Evolutionary conservation across 23 tunicate genomes (phyloP).

Genomic region (Trididemnum clinides): DNA sequence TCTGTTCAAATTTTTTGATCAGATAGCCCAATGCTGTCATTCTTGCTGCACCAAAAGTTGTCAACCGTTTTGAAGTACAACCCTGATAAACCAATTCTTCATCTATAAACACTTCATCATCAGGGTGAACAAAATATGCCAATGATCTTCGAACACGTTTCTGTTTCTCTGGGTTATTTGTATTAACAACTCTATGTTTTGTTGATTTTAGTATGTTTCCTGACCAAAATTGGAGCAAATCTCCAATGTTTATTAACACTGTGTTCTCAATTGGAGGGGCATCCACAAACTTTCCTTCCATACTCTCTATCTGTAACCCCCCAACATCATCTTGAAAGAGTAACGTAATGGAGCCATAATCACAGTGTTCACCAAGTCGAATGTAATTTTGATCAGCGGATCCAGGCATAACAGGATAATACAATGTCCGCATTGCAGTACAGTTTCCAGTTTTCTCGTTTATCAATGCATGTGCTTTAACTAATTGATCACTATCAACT

Average conservation of each 20-base stretch:
- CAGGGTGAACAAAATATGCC: slow-evolving; percentile 57
- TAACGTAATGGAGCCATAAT: slow-evolving; percentile 87
- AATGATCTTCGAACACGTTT: slow-evolving; percentile 17
- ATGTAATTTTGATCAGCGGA: slow-evolving; percentile 24
- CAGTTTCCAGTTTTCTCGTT: slow-evolving; percentile 22
- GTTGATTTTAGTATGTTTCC: slow-evolving; percentile 61
- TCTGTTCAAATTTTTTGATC: not conserved
- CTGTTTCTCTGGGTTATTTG: slow-evolving; percentile 22
- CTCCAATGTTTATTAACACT: slow-evolving; percentile 71
- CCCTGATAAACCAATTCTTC: slow-evolving; percentile 14
- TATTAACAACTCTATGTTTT: slow-evolving; percentile 45
- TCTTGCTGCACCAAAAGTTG: not conserved
- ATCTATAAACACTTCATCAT: slow-evolving; percentile 34
- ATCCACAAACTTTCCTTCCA: slow-evolving; percentile 48
- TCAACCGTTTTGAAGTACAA: not conserved
- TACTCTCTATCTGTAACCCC: slow-evolving; percentile 51
- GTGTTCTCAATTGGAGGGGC: slow-evolving; percentile 65
- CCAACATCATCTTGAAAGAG: slow-evolving; percentile 82
- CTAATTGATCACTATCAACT: slow-evolving; percentile 46
- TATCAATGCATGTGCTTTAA: slow-evolving; percentile 38
- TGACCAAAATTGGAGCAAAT: slow-evolving; percentile 64
- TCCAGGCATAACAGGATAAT: slow-evolving; percentile 66
- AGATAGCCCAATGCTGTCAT: slow-evolving; percentile 22
- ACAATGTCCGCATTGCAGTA: slow-evolving; percentile 70
- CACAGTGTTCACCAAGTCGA: slow-evolving; percentile 75